phyloP scores from a whole-genome alignment of 2,797 vertebrate species.

The Champsocephalus esox region DNA sequence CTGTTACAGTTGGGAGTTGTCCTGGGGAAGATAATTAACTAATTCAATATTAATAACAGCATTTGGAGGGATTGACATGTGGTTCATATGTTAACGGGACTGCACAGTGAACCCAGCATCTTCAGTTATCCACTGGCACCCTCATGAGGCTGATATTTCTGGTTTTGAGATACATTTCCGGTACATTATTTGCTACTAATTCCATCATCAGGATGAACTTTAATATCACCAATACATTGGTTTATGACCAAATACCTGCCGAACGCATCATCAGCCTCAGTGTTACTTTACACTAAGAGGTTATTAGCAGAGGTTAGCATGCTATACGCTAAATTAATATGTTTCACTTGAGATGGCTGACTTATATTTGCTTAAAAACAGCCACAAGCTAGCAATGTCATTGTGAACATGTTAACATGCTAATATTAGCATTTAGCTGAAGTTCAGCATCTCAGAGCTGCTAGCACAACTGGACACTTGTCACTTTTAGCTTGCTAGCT shows the following conservation, averaged over 20 bases:
- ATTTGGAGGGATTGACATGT: not conserved
- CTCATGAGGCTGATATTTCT: no score
- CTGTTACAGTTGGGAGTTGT: no score
- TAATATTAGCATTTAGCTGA: not conserved
- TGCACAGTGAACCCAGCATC: not conserved
- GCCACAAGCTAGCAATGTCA: no score
- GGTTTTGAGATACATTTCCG: no score
- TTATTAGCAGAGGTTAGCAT: not conserved
- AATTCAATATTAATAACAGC: no score
- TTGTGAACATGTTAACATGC: no score
- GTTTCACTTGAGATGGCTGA: not conserved
- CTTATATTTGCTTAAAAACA: no score
- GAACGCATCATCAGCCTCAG: not conserved
- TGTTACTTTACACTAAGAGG: not conserved
- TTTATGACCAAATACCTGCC: no score
- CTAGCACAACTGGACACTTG: not conserved
- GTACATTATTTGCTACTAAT: no score
- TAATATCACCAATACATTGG: no score
- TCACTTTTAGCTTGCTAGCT: not conserved
- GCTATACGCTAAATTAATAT: not conserved
- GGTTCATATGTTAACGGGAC: not conserved
- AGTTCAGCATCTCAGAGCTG: not conserved
- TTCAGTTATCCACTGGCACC: not conserved
- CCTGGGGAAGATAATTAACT: no score
- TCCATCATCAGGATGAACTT: no score